Base-by-base conservation (phyloP, 1,140 invertebrate genomes). In the Platyscapa corneri region DNA sequence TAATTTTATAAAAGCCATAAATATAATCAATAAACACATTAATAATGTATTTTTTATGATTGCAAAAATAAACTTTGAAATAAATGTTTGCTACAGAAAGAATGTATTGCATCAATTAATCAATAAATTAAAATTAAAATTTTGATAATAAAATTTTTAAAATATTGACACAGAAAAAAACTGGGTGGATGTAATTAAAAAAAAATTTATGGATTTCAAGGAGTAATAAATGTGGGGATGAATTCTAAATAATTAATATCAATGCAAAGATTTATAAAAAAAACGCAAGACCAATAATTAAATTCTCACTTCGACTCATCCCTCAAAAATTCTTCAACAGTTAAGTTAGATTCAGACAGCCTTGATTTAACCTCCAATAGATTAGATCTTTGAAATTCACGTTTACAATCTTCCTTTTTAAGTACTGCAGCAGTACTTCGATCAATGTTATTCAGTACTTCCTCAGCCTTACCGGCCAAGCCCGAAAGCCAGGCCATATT, bases 401-500 rank as follows among this genome's bases (percentile, higher is more conserved):
- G 27, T 20, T 74, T 84, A 83, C 88, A 89, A 86, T 92, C 93
- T 0, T 94, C 92, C 86, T 93, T 95, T 90, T 91, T 94, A 86
- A 95, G 91, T 65, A 96, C 96, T 30, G 95, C 95, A 0, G 97
- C 97, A n/a, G 97, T 97, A 93, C 96, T 97, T 89, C 97, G 94
- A 89, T 98, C 97, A 53, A 98, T 95, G 93, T 97, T 97, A 91
- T 97, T 97, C 18, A 98, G 91, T 56, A 98, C 95, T 91, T 96
- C 95, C 91, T 98, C 97, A 56, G 97, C 97, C 91, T 96, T 97
- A 46, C 96, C 97, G 84, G 97, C 97, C 65, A 98, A 94, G 87
- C 95, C 97, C 85, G 95, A 95, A 67, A 98, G 93, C 97, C 97
- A 98, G 83, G 97, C 97, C 97, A 97, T 98, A 60, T 27, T 30